Base-by-base conservation (phyloP, 1,140 invertebrate genomes). In the Diabrotica virgifera region DNA sequence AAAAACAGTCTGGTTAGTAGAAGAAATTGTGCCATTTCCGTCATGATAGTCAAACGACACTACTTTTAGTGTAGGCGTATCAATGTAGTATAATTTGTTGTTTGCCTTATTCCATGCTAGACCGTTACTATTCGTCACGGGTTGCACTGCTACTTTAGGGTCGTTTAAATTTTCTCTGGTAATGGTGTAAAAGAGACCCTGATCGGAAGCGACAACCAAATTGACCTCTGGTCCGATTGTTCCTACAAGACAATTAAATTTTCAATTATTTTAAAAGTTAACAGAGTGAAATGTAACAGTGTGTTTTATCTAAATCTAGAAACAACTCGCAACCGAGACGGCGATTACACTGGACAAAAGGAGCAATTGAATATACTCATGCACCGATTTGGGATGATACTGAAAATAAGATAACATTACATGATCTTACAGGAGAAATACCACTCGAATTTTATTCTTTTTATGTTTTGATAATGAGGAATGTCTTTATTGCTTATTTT, bases 101-200 rank as follows among this genome's bases (percentile, higher is more conserved):
- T 87, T 85, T 52, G 86, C 83, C 6, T 80, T 74, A 67, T 87
- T 88, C 93, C 93, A 96, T 7, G 86, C 87, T 6, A 95, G 76
- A 0, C 94, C 93, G 76, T 95, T 96, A 36, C 90, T 91, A 57
- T 94, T 89, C 55, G 84, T 83, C 12, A 92, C 83, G 5, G 79
- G 77, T 6, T 70, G 68, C 8, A 83, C 54, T 37, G 78, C 70
- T n/a, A 71, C 63, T 65, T 67, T 80, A 62, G 84, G 69, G 77
- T 74, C 66, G 62, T 77, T 58, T 59, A 81, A 5, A 62, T 82
- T 82, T 54, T 80, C 77, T 7, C 75, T 72, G 9, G 80, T 81
- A 8, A 89, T 74, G 35, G 78, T 78, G 75, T 85, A 90, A 7
- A 89, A 78, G 0, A 82, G 77, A 37, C 85, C 89, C 75, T 81